Conservation (phyloP, 92 coral and sea anemone species). For the Zoanthus solanderi region DNA sequence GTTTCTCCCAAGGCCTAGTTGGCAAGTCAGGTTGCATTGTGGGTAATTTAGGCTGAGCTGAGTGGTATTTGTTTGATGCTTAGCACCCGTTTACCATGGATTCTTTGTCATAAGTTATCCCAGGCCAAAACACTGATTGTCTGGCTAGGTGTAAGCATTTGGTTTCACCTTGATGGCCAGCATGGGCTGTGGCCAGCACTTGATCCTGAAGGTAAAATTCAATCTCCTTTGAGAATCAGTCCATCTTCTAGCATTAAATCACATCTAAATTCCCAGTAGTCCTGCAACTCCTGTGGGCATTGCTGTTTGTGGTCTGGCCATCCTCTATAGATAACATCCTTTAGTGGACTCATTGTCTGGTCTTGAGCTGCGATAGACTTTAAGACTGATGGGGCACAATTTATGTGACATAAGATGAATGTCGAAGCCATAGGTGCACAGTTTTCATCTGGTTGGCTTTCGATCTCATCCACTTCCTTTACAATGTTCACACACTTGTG, state of each 20-base stretch:
- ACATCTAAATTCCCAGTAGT: conserved; percentile 70
- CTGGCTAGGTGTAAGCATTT: no score
- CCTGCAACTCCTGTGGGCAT: not conserved
- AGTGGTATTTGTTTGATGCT: conserved; percentile 51
- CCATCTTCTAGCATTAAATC: conserved; percentile 71
- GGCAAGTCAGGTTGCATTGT: conserved; percentile 72
- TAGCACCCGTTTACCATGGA: conserved; percentile 38
- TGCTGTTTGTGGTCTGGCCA: conserved; percentile 35
- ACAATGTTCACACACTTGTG: not conserved
- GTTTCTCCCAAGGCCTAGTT: conserved; percentile 65
- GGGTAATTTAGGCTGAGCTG: conserved; percentile 39
- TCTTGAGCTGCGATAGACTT: not conserved
- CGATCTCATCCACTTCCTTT: no score
- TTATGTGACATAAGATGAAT: conserved; percentile 1
- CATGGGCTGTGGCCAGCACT: not conserved
- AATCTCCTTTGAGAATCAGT: conserved; percentile 36
- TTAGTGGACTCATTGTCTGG: no score
- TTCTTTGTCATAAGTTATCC: conserved; percentile 7
- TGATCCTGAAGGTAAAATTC: conserved; percentile 6
- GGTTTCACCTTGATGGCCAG: not conserved
- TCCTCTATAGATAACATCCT: not conserved
- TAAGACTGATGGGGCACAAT: not conserved
- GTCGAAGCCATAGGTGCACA: not conserved
- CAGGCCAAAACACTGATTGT: conserved; percentile 3
- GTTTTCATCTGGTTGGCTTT: no score